A percentile compares a stretch with the other conserved stretches of the same genome.
Evolutionary conservation across 2,888 invertebrate species (phyloP).

Genomic region (Diarsia dahlii): DNA sequence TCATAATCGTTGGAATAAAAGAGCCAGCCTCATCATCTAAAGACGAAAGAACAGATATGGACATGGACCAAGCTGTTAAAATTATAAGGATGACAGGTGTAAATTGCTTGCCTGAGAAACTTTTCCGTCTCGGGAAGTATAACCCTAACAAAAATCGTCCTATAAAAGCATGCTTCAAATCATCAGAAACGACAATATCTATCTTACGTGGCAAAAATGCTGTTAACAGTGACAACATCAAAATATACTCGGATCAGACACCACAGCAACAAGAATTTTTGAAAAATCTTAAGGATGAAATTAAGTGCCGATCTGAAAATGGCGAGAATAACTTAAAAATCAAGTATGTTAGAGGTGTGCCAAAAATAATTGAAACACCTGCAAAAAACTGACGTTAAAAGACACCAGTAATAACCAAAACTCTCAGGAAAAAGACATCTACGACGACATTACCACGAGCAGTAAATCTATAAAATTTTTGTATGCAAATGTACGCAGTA

Average conservation of each 20-base stretch:
- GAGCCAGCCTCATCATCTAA: too few relatives aligned
- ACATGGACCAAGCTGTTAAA: too few relatives aligned
- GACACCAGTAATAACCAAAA: not conserved
- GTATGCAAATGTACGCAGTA: not conserved
- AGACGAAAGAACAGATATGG: too few relatives aligned
- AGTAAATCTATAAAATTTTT: conserved; percentile 16
- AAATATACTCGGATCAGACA: too few relatives aligned
- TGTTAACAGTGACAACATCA: not conserved
- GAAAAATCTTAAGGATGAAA: not conserved
- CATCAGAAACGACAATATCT: not conserved
- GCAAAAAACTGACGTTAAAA: not conserved
- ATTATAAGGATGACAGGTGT: too few relatives aligned
- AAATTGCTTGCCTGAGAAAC: too few relatives aligned
- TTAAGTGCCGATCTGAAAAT: not conserved
- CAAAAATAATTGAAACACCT: conserved; percentile 6
- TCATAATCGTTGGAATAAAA: too few relatives aligned
- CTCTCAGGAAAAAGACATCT: conserved; percentile 1
- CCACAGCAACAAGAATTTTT: conserved; percentile 1
- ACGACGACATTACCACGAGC: conserved; percentile 8
- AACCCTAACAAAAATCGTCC: too few relatives aligned
- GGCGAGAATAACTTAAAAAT: not conserved
- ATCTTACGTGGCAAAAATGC: not conserved
- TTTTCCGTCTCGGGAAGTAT: too few relatives aligned
- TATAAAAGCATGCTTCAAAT: too few relatives aligned
- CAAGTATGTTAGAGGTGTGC: not conserved